Evolutionary conservation across 2,888 invertebrate genomes (phyloP), one percentile per base, ranked within the genome.

Genomic region (Synanthedon myopaeformis): DNA sequence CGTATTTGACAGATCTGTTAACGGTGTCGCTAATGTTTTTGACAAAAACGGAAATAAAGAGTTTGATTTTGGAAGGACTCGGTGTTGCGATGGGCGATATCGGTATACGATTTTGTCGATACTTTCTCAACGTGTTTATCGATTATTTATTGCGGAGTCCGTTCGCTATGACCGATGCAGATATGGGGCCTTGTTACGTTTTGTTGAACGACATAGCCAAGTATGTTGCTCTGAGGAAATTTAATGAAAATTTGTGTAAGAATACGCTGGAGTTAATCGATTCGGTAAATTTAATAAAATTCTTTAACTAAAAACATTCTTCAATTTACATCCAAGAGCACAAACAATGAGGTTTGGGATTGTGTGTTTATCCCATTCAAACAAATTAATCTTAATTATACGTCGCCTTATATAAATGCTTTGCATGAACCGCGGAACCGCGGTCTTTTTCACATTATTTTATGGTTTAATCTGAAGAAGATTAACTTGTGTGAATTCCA

Each of bases 201-300:
- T 10, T 79, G 2, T 52, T 79, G 8, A 61, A 67, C 5, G 66
- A 72, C 12, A 28, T 75, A 0, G 60, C 79, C 3, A 70, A 66
- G 28, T 62, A 55, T 58, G 61, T 58, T 41, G 60, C 63, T 1
- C 68, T 62, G 57, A 66, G 55, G 51, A 64, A 56, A 12, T 64
- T 59, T 49, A 57, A 56, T 0, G 71, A 65, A 1, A 59, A 63
- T 0, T 50, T 57, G 11, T 63, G 61, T 51, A 55, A 59, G 1
- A 54, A 52, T 45, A 48, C 76, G 0, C 28, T 76, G 54, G 67
- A 68, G 4, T 51, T 77, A 3, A 61, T 79, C 4, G 64, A 77
- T 48, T 50, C 60, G 65, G 81, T 82, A 58, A 65, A 69, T 62
- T 51, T 17, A 42, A 51, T 17, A 11, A 13, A 45, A 13, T 3